Evolutionary conservation across 2,113 vertebrate species (phyloP).

Genomic region (Octodon degus): DNA sequence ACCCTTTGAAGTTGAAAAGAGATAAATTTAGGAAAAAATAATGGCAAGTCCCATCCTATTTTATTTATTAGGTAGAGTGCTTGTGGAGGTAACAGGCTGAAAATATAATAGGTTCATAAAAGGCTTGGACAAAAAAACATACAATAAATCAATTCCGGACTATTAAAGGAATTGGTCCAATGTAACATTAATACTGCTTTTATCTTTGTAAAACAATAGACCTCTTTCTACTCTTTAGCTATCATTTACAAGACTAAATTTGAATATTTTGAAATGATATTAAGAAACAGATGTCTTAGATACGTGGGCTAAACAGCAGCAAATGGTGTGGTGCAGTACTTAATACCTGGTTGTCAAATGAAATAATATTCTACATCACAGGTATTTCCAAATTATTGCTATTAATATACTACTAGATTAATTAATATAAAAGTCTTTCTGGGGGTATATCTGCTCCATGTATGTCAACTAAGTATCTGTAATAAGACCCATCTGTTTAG

Average conservation of each 20-base stretch:
- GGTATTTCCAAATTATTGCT: not conserved
- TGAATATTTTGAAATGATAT: constrained; percentile 15
- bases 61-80: constrained; percentile 77
- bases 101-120: constrained; percentile 79
- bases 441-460: not conserved
- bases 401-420: not conserved
- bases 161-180: constrained; percentile 61
- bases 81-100: constrained; percentile 50
- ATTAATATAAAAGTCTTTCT: not conserved
- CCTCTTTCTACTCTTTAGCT: not conserved
- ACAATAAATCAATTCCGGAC: constrained; percentile 75
- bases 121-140: constrained; percentile 75
- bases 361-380: not conserved
- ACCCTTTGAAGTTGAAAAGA: constrained; percentile 73
- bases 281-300: not conserved
- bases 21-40: constrained; percentile 78
- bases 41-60: constrained; percentile 59
- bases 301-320: not conserved
- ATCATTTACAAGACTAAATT: not conserved
- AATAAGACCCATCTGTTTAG: not conserved
- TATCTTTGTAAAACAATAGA: constrained; percentile 59
- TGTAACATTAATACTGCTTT: constrained; percentile 67
- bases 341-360: not conserved
- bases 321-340: rapidly evolving
- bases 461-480: not conserved